These are phyloP conservation scores for Ladona fulva DNA, from an alignment of 1,140 invertebrate species.

Conservation along the genomic window DNA sequence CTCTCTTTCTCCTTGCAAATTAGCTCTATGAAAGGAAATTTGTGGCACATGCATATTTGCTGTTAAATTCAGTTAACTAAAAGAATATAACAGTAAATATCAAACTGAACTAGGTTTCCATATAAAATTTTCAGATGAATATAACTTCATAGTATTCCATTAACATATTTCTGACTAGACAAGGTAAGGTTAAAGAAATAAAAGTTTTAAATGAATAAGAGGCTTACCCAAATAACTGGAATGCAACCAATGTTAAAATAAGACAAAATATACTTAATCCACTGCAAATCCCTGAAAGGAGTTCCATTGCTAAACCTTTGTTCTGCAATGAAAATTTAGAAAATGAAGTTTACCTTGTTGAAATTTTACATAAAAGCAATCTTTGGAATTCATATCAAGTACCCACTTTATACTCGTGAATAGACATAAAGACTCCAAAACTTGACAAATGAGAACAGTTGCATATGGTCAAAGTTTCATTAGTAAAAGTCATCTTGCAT, in stretches of 20 bases:
- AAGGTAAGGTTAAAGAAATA: too few species aligned
- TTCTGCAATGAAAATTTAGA: slow-evolving; percentile 21
- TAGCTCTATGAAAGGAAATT: not conserved
- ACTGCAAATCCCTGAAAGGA: slow-evolving; percentile 47
- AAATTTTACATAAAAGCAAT: not conserved
- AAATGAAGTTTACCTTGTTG: not conserved
- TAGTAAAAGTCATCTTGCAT: slow-evolving; percentile 38
- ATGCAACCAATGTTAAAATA: slow-evolving; percentile 41
- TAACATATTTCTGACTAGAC: too few species aligned
- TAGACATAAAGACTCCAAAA: slow-evolving; percentile 48
- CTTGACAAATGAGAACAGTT: slow-evolving; percentile 52
- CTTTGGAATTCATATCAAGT: not conserved
- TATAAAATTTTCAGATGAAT: too few species aligned
- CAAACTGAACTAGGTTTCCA: too few species aligned
- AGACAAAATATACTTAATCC: slow-evolving; percentile 47
- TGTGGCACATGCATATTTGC: too few species aligned
- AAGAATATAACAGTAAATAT: too few species aligned
- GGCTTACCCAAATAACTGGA: slow-evolving; percentile 36
- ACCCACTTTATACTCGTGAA: slow-evolving; percentile 29
- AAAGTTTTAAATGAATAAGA: too few species aligned
- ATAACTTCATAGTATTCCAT: too few species aligned
- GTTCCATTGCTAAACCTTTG: slow-evolving; percentile 36
- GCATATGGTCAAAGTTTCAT: slow-evolving; percentile 44
- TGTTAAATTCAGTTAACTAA: too few species aligned
- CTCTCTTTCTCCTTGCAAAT: slow-evolving; percentile 36